Evolutionary conservation across 2,888 invertebrate genomes (phyloP).

Genomic region (Slavum lentiscoides): DNA sequence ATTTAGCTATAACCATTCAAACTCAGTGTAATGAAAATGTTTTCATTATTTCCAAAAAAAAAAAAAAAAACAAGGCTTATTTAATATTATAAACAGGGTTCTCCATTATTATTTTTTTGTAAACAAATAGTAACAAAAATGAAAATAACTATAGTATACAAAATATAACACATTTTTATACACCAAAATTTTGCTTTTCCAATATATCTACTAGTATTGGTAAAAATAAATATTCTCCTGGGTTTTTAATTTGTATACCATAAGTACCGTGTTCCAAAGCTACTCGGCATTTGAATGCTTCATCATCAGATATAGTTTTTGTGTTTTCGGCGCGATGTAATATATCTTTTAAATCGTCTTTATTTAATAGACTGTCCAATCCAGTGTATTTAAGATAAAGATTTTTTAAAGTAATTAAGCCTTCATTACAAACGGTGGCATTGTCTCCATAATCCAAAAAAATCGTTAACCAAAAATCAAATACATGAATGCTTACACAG

Average conservation of each 20-base stretch:
- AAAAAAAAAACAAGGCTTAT: too few species aligned
- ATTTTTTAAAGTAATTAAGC: constrained; percentile 13
- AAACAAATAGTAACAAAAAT: too few species aligned
- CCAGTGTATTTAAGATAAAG: neutral
- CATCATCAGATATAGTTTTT: constrained; percentile 11
- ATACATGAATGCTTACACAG: neutral
- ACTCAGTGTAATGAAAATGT: too few species aligned
- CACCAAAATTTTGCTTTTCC: neutral
- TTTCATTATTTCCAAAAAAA: too few species aligned
- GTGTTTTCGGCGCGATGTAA: neutral
- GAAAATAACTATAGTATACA: too few species aligned
- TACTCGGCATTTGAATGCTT: constrained; percentile 7
- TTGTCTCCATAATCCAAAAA: constrained; percentile 6
- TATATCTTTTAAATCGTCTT: neutral
- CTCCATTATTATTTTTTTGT: too few species aligned
- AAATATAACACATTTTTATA: neutral
- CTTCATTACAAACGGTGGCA: neutral
- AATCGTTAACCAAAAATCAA: constrained; percentile 28
- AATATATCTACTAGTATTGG: constrained; percentile 7
- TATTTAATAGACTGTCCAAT: neutral
- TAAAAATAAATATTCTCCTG: constrained; percentile 26
- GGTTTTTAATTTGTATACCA: constrained; percentile 6
- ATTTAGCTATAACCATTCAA: too few species aligned
- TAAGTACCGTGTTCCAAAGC: constrained; percentile 19
- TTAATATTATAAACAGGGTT: too few species aligned